Evolutionary conservation across 2,888 invertebrate species (phyloP).

Genomic region (Marronus borbonicus): DNA sequence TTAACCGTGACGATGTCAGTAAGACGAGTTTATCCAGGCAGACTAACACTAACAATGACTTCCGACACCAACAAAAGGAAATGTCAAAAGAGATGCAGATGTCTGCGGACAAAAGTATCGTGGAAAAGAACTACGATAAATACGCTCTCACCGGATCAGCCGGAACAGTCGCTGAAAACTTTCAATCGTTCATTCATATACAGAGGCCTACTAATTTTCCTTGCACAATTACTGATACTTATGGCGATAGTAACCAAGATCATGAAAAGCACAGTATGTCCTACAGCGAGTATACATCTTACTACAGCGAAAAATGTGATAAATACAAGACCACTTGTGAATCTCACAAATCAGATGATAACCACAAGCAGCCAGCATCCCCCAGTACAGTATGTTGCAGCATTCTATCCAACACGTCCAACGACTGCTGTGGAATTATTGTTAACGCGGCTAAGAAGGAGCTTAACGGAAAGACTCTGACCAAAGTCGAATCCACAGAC

Average conservation of each 20-base stretch:
- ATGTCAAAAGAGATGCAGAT: constrained; percentile 29
- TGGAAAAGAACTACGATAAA: constrained; percentile 34
- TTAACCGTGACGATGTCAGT: constrained; percentile 43
- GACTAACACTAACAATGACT: constrained; percentile 39
- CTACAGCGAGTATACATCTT: constrained; percentile 53
- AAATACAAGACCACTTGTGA: constrained; percentile 59
- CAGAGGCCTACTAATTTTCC: constrained; percentile 52
- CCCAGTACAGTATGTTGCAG: constrained; percentile 71
- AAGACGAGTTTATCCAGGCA: constrained; percentile 47
- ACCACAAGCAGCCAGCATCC: constrained; percentile 64
- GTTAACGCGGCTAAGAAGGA: constrained; percentile 66
- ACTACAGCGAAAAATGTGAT: constrained; percentile 65
- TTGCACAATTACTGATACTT: constrained; percentile 43
- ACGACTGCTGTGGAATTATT: constrained; percentile 70
- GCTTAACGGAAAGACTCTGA: constrained; percentile 64
- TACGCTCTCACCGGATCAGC: constrained; percentile 10
- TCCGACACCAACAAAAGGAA: constrained; percentile 40
- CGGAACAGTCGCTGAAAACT: constrained; percentile 30
- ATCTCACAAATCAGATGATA: constrained; percentile 60
- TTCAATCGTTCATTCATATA: constrained; percentile 47
- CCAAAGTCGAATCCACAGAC: constrained; percentile 69
- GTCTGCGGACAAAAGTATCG: constrained; percentile 33
- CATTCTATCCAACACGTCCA: constrained; percentile 68
- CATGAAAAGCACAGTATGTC: constrained; percentile 41
- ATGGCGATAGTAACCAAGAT: constrained; percentile 45